Conservation (phyloP, 1,140 invertebrate species). For the Lanistes nyassanus region DNA sequence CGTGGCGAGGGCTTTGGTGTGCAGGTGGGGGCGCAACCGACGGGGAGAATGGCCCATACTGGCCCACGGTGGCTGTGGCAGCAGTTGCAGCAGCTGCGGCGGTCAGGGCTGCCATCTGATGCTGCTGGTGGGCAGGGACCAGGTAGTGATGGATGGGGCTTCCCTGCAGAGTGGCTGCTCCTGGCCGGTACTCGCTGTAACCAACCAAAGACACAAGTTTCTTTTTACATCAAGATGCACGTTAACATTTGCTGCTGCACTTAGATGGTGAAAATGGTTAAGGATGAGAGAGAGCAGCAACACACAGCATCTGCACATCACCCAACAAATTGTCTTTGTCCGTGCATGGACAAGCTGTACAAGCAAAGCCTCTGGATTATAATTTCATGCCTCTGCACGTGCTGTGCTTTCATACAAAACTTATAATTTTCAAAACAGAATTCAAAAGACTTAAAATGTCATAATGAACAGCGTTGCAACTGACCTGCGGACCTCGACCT, state of each 20-base stretch:
- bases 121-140: constrained; percentile 60
- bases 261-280: not conserved
- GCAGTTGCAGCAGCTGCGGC: constrained; percentile 27
- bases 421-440: not conserved
- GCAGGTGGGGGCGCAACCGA: constrained; percentile 83
- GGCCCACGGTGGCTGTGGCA: constrained; percentile 47
- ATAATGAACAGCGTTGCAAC: not conserved
- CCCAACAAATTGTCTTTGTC: no score
- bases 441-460: not conserved
- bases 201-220: not conserved
- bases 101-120: constrained; percentile 50
- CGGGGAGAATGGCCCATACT: constrained; percentile 67
- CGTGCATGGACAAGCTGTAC: no score
- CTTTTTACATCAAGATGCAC: not conserved
- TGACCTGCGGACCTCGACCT: constrained; percentile 59
- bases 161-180: constrained; percentile 45
- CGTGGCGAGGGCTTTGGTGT: constrained; percentile 84
- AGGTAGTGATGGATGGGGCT: constrained; percentile 63
- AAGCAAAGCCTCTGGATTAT: no score
- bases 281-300: no score
- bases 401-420: no score
- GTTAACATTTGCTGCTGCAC: no score
- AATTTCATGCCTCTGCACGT: no score
- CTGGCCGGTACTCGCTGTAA: constrained; percentile 54
- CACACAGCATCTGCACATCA: no score